A percentile compares a stretch with the other conserved stretches of the same genome.
These are phyloP conservation scores for Drosophila busckii DNA, from an alignment of 1,140 invertebrate genomes.

Conservation along the genomic window DNA sequence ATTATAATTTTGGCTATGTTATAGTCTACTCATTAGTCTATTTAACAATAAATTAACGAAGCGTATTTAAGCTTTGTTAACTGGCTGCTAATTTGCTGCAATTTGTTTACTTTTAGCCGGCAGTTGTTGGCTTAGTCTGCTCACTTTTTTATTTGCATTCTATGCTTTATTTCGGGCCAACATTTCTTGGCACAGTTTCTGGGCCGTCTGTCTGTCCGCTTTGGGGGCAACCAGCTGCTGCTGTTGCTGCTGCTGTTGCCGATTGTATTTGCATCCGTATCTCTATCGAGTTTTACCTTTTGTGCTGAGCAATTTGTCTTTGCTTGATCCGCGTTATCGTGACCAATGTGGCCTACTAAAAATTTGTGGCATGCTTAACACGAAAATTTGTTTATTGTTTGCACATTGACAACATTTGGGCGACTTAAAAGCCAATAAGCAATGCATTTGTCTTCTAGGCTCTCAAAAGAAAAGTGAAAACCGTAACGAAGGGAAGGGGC, in stretches of 20 bases:
- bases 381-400: conserved; percentile 53
- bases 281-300: conserved; percentile 32
- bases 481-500: neutral
- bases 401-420: conserved; percentile 22
- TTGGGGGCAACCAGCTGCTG: conserved; percentile 26
- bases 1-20: neutral
- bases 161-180: conserved; percentile 28
- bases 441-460: conserved; percentile 1
- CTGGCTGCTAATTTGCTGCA: neutral
- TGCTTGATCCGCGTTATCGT: conserved; percentile 30
- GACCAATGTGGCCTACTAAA: conserved; percentile 29
- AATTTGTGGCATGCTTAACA: conserved; percentile 17
- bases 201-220: conserved; percentile 28
- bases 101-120: conserved; percentile 32
- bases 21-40: no score
- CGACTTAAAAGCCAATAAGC: neutral
- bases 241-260: neutral
- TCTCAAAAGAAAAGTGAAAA: conserved; percentile 32
- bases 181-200: conserved; percentile 37
- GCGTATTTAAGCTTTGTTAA: neutral
- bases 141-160: conserved; percentile 15
- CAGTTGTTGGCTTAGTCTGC: no score
- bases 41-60: neutral
- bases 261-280: conserved; percentile 7
- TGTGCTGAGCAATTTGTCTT: conserved; percentile 44